Evolutionary conservation across 2,113 vertebrate species (phyloP).

Genomic region (Onychostruthus taczanowskii): DNA sequence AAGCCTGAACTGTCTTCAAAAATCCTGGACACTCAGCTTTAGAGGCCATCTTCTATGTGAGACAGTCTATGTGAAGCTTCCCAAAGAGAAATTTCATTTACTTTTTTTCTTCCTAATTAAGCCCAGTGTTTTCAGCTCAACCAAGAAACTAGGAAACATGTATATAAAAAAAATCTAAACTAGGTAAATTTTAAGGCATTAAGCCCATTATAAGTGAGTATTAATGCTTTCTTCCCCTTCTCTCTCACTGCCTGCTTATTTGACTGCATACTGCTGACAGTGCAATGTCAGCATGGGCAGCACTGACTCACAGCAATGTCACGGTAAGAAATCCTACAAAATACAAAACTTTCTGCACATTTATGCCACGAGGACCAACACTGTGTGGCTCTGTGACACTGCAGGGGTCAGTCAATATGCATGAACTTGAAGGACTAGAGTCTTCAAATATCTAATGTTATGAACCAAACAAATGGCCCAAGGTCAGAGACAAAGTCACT

Average conservation of each 20-base stretch:
- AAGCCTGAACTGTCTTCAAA: not conserved
- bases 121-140: not conserved
- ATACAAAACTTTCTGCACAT: not conserved
- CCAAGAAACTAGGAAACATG: not conserved
- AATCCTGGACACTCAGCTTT: not conserved
- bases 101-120: not conserved
- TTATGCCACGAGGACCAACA: rapidly evolving
- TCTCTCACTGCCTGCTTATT: not conserved
- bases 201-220: not conserved
- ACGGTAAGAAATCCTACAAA: not conserved
- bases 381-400: not conserved
- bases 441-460: not conserved
- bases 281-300: not conserved
- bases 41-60: not conserved
- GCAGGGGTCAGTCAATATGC: not conserved
- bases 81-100: not conserved
- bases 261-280: not conserved
- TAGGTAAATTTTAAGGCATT: not conserved
- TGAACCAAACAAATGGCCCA: not conserved
- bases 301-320: not conserved
- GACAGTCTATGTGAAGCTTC: not conserved
- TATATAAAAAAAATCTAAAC: not conserved
- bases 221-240: not conserved
- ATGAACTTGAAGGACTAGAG: not conserved
- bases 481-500: constrained; percentile 7